Evolutionary conservation across 2,888 invertebrate species (phyloP).

Genomic region (Saturnia pavonia): DNA sequence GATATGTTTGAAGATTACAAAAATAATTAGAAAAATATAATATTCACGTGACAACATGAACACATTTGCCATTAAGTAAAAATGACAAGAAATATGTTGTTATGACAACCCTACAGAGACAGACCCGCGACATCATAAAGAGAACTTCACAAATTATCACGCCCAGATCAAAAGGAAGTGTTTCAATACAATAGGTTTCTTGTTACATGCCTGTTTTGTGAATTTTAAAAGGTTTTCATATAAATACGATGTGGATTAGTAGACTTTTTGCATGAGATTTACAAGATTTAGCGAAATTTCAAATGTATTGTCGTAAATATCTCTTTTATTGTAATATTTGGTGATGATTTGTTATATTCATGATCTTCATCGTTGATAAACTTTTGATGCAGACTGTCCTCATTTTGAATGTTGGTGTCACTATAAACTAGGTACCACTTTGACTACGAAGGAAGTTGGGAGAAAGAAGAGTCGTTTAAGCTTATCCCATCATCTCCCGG

Average conservation of each 20-base stretch:
- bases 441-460: too few species aligned
- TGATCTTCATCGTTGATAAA: neutral
- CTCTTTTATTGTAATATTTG: neutral
- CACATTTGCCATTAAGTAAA: too few species aligned
- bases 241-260: slow-evolving; percentile 18
- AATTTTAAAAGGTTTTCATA: slow-evolving; percentile 18
- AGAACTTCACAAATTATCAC: slow-evolving; percentile 61
- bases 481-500: too few species aligned
- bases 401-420: too few species aligned
- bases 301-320: neutral
- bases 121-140: slow-evolving; percentile 15
- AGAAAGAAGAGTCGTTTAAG: too few species aligned
- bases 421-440: too few species aligned
- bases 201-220: slow-evolving; percentile 46
- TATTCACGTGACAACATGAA: too few species aligned
- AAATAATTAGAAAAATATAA: too few species aligned
- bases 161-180: slow-evolving; percentile 69
- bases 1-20: too few species aligned
- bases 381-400: neutral
- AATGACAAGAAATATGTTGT: neutral
- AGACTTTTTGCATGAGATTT: neutral
- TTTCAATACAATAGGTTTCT: slow-evolving; percentile 63
- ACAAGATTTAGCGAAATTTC: slow-evolving; percentile 1
- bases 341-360: neutral
- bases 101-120: slow-evolving; percentile 13